These are phyloP conservation scores for Pachyrhynchus sulphureomaculatus DNA, from an alignment of 1,140 invertebrate genomes.

Conservation along the genomic window DNA sequence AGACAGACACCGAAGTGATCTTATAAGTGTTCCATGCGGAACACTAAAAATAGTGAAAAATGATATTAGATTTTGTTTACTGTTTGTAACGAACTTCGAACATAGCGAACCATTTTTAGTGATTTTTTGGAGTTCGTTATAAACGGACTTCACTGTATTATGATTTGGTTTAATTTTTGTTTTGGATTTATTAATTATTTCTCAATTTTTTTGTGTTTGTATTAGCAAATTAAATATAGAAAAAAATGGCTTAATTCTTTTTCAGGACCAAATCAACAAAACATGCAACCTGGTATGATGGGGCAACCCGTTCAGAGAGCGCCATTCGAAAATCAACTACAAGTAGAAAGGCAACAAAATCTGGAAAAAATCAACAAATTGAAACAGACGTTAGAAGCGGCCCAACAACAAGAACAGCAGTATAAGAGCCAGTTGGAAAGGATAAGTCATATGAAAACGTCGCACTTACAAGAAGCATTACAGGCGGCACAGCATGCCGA, in stretches of 20 bases:
- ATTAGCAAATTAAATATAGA: neutral
- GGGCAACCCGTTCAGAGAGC: conserved; percentile 52
- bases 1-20: no score
- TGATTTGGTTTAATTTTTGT: no score
- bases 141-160: no score
- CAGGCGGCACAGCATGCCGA: conserved; percentile 78
- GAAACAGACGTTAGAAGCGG: conserved; percentile 70
- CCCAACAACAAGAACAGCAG: conserved; percentile 73
- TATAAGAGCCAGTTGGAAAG: conserved; percentile 74
- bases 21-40: no score
- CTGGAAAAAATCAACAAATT: conserved; percentile 66
- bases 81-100: no score
- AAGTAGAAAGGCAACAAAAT: conserved; percentile 68
- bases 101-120: no score
- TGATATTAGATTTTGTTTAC: no score
- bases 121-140: no score
- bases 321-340: conserved; percentile 57
- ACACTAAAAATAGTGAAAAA: no score
- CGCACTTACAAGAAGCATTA: conserved; percentile 69
- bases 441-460: conserved; percentile 62
- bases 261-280: conserved; percentile 45
- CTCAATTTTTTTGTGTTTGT: neutral
- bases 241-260: neutral
- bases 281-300: conserved; percentile 52
- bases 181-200: no score